Evolutionary conservation across 2,888 invertebrate genomes (phyloP).

Genomic region (Anagyrus pseudococci): DNA sequence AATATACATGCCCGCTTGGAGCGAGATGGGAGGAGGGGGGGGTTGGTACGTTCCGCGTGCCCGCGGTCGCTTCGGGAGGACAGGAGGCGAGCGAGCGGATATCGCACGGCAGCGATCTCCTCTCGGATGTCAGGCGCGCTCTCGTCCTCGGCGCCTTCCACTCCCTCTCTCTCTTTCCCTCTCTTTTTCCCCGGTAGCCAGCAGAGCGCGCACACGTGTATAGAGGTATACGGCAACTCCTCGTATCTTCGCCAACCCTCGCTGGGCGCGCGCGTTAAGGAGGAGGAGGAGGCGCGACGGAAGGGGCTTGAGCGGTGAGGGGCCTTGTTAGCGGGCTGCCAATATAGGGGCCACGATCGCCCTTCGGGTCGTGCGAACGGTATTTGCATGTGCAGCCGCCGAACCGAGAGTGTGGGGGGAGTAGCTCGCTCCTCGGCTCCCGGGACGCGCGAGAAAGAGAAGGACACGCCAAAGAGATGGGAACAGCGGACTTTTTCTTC

Average conservation of each 20-base stretch:
- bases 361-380: conserved; percentile 44
- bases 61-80: conserved; percentile 37
- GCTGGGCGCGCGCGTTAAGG: not conserved
- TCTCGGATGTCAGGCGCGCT: conserved; percentile 48
- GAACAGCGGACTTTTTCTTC: not conserved
- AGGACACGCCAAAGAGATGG: too few species aligned
- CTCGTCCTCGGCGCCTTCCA: too few species aligned
- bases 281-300: conserved; percentile 6
- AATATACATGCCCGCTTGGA: not conserved
- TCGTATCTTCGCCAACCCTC: not conserved
- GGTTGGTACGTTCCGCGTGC: conserved; percentile 9
- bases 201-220: not conserved
- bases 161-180: not conserved
- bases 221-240: not conserved
- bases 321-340: conserved; percentile 56
- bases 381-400: conserved; percentile 49
- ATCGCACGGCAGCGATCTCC: conserved; percentile 55
- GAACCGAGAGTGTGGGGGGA: too few species aligned
- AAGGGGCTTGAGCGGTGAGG: not conserved
- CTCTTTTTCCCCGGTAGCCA: conserved; percentile 12
- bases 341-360: conserved; percentile 47
- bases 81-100: conserved; percentile 47
- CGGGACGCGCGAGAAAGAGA: conserved; percentile 1
- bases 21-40: too few species aligned
- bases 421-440: too few species aligned